Evolutionary conservation across 2,797 vertebrate genomes (phyloP).

Genomic region (Mergus octosetaceus): DNA sequence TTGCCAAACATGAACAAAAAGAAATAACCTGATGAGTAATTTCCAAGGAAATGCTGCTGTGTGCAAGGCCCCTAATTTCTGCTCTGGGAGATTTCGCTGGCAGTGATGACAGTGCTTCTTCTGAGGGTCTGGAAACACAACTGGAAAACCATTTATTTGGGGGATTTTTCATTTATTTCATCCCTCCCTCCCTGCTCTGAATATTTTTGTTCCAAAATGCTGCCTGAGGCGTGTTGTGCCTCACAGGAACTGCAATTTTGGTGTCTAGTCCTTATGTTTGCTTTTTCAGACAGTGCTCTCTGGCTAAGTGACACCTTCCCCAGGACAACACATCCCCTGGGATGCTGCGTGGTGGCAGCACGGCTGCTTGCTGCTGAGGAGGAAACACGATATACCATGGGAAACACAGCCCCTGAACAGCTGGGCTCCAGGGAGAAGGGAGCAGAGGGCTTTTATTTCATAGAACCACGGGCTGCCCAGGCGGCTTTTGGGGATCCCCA

Average conservation of each 20-base stretch:
- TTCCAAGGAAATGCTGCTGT: neutral
- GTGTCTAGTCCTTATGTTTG: neutral
- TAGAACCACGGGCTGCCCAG: neutral
- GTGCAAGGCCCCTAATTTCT: neutral
- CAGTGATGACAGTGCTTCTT: fast-evolving
- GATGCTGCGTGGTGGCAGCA: fast-evolving
- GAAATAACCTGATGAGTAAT: neutral
- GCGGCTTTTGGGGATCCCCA: too few species aligned
- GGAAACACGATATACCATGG: neutral
- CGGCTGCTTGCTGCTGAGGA: fast-evolving
- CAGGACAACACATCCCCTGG: neutral
- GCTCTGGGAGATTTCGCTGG: neutral
- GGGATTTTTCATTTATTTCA: neutral
- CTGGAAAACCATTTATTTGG: neutral
- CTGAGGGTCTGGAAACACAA: neutral
- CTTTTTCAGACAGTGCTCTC: neutral
- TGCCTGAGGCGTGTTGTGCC: neutral
- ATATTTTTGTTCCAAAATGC: neutral
- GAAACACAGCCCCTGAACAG: neutral
- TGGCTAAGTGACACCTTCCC: fast-evolving
- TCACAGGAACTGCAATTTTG: neutral
- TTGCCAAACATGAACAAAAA: neutral
- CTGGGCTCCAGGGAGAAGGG: neutral
- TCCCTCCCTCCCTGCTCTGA: too few species aligned
- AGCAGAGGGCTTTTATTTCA: neutral